Conservation (phyloP, 2,113 vertebrate genomes). For the Gobiocypris rarus region DNA sequence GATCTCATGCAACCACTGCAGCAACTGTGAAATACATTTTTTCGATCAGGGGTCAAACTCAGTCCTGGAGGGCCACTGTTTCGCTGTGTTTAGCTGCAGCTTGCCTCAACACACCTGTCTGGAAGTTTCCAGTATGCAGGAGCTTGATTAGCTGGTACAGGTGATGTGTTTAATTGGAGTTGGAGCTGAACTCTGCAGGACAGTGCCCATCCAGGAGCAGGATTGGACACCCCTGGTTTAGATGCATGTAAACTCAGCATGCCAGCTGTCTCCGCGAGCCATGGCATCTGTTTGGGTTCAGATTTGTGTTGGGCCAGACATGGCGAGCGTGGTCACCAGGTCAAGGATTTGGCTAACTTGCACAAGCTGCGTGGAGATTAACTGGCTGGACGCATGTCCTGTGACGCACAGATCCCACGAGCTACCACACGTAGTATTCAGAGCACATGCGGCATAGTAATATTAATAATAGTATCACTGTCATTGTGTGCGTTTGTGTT, state of each 20-base stretch:
- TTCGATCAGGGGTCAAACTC: too few species aligned
- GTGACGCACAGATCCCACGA: constrained; percentile 4
- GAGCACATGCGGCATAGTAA: neutral
- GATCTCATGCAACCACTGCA: too few species aligned
- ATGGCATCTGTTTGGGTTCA: constrained; percentile 12
- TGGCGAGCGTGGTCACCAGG: neutral
- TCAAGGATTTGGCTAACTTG: constrained; percentile 14
- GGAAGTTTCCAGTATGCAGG: too few species aligned
- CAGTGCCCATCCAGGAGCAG: too few species aligned
- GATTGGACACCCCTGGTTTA: too few species aligned
- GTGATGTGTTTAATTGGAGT: too few species aligned
- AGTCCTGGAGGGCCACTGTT: too few species aligned
- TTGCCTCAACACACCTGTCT: too few species aligned
- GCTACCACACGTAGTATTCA: neutral
- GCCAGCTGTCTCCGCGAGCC: neutral
- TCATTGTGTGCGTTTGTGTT: neutral
- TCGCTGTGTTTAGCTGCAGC: too few species aligned
- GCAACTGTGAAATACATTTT: neutral
- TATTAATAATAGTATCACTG: neutral
- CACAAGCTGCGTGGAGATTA: constrained; percentile 9
- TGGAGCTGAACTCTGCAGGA: too few species aligned
- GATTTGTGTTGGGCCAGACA: neutral
- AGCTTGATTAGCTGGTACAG: too few species aligned
- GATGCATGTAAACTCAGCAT: neutral
- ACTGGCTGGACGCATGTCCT: neutral